Base-by-base conservation (phyloP, 2,888 invertebrate species). In the Nemurella pictetii region DNA sequence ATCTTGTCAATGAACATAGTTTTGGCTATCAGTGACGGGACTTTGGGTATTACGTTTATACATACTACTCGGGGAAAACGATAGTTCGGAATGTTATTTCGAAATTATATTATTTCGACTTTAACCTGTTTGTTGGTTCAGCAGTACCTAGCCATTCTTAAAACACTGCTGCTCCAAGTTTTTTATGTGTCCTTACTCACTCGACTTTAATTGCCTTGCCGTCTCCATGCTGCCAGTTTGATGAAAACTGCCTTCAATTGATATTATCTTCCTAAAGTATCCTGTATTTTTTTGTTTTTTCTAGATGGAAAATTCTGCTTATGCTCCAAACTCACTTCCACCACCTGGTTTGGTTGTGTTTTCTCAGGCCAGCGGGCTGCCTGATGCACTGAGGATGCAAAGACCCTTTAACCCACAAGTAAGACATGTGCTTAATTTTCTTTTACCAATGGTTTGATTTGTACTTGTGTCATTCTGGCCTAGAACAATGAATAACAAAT, bases 261-360 rank as follows among this genome's bases (percentile, higher is more conserved):
- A n/a, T n/a, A n/a, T n/a, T n/a, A n/a, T n/a, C n/a, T n/a, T n/a
- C n/a, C n/a, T n/a, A n/a, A n/a, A n/a, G n/a, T n/a, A n/a, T n/a
- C n/a, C n/a, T n/a, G 25, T 28, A 77, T 7, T n/a, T 80, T 29
- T 80, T 30, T n/a, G 5, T 85, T 87, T 89, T 89, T 90, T 90
- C 89, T 90, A 91, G 91, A 95, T 95, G 95, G 95, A 95, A 92
- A 95, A 95, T 91, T 94, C 94, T 90, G 93, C 94, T 88, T 95
- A 94, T 91, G 93, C 93, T 88, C 93, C 94, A 89, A 94, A 94
- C 90, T 94, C 94, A 91, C 92, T 95, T 90, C 94, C 94, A 91
- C 94, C 94, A 89, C 94, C 95, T 89, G 94, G 94, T 89, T 91
- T 95, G 90, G 95, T 95, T 89, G 95, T 95, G 88, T 93, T 95